Base-by-base conservation (phyloP, 2,888 invertebrate genomes). In the Amphipyra tragopoginis region DNA sequence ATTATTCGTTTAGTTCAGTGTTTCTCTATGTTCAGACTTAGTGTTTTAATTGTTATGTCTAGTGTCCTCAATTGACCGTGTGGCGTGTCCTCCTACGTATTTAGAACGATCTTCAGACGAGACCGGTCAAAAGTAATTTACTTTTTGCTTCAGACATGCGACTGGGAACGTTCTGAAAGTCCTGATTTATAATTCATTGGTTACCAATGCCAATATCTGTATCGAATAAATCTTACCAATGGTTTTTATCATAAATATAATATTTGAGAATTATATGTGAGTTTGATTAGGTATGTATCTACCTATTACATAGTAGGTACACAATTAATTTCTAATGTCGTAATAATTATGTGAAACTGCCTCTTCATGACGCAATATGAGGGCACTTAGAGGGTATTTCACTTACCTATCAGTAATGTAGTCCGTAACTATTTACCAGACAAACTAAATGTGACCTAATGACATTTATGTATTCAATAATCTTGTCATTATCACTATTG, bases 41-140 rank as follows among this genome's bases (percentile, higher is more conserved):
- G 52, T 50, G 58, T 72, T 54, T 66, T 60, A 63, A 64, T 43
- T 60, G 67, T 57, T 29, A 40, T 42, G 43, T 29, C 43, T 56
- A 60, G 42, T 64, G 73, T 76, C 53, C 55, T 53, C 58, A 49
- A 59, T 68, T 42, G 44, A 51, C 53, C 13, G 45, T 71, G 26
- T 38, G 44, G 21, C 43, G 26, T 47, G 57, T 72, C 53, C 47
- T 51, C 50, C 53, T 62, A 54, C 67, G 58, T 59, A 72, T 59
- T 56, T 60, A 57, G 56, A 62, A 49, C 54, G 61, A 62, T 69
- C 53, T 56, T 65, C 49, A 62, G 62, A 59, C 47, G 45, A 45
- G 47, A 54, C 40, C 51, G 65, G 45, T 57, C 56, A 65, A 56
- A 49, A 36, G 21, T n/a, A 63, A 62, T 66, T 57, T 50, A 47